Evolutionary conservation across 2,797 vertebrate species (phyloP), one percentile per base, ranked within the genome.

Genomic region (Chelon auratus): DNA sequence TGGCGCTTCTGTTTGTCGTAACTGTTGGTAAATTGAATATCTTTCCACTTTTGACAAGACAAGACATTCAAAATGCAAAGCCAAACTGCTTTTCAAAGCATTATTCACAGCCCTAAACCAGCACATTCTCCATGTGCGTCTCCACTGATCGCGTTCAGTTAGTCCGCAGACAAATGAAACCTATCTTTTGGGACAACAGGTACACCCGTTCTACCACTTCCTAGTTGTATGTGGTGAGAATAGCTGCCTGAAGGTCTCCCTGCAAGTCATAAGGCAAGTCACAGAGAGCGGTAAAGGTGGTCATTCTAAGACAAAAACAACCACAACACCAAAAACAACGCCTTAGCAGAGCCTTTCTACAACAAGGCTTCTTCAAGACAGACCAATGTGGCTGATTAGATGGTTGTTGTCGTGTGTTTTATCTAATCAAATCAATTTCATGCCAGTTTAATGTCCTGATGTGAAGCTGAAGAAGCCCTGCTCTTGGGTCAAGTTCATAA

Each of bases 201-300:
- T 37, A 51, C 55, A 72, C 20, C 68, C n/a, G 48, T 43, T 69
- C 54, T 40, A 79, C 62, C 66, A n/a, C 60, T 56, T 66, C 51
- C 40, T 53, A 9, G 20, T 33, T 53, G 22, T 47, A n/a, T 33
- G 62, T 65, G 69, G 75, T 67, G 59, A 76, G 48, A 72, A 75
- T 73, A 86, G 84, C 89, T 89, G 87, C 90, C 86, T 86, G 76
- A 72, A 75, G 78, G 78, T 87, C 85, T 82, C 86, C 82, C 90
- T 88, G 86, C 78, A 78, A 82, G 85, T 85, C 68, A 68, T 91
- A 92, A 91, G 87, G 92, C 87, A 87, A 90, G 74, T 89, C 82
- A 84, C 22, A 71, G 77, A 83, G 75, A 87, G 71, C 24, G 74
- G 57, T 47, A 11, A 60, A 73, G 42, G 37, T 57, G 61, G 72